Conservation (phyloP, 2,113 vertebrate species). For the Muntiacus reevesi region DNA sequence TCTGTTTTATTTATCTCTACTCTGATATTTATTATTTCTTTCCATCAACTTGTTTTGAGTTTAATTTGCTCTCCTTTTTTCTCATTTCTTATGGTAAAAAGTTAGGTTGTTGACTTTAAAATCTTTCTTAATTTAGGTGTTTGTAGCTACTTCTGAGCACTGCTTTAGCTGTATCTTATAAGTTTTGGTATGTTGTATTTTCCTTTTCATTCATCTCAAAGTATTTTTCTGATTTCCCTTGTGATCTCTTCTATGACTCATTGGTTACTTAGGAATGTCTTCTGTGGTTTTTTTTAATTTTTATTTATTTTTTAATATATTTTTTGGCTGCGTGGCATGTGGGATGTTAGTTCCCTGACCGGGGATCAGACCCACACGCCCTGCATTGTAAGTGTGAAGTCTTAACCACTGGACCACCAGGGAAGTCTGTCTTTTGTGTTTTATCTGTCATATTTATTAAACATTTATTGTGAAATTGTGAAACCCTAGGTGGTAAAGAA, state of each 20-base stretch:
- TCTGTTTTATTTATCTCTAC: not conserved
- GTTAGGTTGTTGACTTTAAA: not conserved
- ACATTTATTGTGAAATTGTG: not conserved
- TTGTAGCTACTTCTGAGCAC: not conserved
- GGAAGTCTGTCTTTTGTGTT: not conserved
- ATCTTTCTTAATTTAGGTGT: not conserved
- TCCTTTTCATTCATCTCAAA: not conserved
- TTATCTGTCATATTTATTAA: constrained; percentile 1
- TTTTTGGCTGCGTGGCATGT: not conserved
- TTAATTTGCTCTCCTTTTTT: not conserved
- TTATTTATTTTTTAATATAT: not conserved
- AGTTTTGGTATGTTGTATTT: not conserved
- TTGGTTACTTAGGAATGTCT: not conserved
- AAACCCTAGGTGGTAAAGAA: not conserved
- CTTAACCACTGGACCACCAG: not conserved
- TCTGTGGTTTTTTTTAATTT: not conserved
- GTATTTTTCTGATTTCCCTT: not conserved
- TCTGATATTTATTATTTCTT: not conserved
- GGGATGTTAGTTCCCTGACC: not conserved
- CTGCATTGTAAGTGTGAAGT: not conserved
- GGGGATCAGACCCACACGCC: not conserved
- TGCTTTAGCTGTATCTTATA: not conserved
- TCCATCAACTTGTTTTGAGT: not conserved
- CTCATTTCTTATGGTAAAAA: not conserved
- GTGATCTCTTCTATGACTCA: not conserved